Evolutionary conservation across 2,113 vertebrate genomes (phyloP).

Genomic region (Elephantulus edwardii): DNA sequence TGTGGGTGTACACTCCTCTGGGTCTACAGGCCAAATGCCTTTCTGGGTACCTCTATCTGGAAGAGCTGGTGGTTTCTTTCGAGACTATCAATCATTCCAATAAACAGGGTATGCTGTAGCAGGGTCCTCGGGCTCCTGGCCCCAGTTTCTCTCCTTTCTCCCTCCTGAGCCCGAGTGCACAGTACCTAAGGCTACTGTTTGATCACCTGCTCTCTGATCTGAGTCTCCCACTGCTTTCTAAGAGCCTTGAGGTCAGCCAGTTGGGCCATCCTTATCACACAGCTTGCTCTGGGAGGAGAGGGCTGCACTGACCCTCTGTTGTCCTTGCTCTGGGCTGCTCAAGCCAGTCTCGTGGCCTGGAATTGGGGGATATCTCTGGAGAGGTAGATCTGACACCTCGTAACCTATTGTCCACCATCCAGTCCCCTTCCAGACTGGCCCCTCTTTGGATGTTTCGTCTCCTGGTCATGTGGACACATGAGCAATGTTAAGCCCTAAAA

Average conservation of each 20-base stretch:
- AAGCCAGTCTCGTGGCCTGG: slow-evolving; percentile 14
- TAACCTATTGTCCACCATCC: too few species aligned
- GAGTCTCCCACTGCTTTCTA: slow-evolving; percentile 65
- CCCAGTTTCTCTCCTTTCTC: slow-evolving; percentile 5
- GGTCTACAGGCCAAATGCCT: not conserved
- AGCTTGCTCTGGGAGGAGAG: slow-evolving; percentile 14
- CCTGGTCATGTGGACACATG: too few species aligned
- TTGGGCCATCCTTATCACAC: not conserved
- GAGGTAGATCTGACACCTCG: too few species aligned
- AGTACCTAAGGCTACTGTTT: slow-evolving; percentile 63
- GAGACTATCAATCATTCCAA: not conserved
- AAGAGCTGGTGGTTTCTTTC: too few species aligned
- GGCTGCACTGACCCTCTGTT: not conserved
- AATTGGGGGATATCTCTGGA: too few species aligned
- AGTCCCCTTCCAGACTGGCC: too few species aligned
- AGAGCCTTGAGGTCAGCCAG: slow-evolving; percentile 69
- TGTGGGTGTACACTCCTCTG: not conserved
- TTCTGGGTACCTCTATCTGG: not conserved
- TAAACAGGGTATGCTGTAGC: not conserved
- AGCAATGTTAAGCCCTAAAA: not conserved
- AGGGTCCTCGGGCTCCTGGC: slow-evolving; percentile 1
- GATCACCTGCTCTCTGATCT: slow-evolving; percentile 72
- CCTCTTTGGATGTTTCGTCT: too few species aligned
- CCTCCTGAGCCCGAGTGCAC: not conserved
- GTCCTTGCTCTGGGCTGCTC: not conserved